Conservation (phyloP, 2,888 invertebrate species). For the Troilus luridus region DNA sequence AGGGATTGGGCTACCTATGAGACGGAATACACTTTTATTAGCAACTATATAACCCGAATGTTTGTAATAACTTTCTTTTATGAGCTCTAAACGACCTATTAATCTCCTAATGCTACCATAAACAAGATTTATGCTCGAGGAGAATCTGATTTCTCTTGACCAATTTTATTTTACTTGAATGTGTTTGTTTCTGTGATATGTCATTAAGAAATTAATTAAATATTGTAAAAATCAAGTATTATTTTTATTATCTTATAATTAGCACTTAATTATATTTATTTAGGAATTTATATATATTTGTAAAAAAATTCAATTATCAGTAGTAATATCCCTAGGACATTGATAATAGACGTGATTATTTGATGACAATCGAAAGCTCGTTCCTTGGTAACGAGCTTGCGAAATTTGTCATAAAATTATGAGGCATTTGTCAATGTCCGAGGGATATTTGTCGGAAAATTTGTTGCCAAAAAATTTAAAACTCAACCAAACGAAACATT, state of each 20-base stretch:
- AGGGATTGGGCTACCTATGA: slow-evolving; percentile 28
- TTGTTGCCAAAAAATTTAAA: too few relatives aligned
- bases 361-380: too few relatives aligned
- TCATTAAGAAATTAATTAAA: not conserved
- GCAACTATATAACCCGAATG: slow-evolving; percentile 45
- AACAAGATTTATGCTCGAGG: slow-evolving; percentile 41
- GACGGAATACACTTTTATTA: slow-evolving; percentile 31
- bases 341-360: too few relatives aligned
- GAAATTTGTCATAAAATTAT: too few relatives aligned
- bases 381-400: too few relatives aligned
- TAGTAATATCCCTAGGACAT: too few relatives aligned
- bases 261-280: too few relatives aligned
- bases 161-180: slow-evolving; percentile 31
- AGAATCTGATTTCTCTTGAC: not conserved
- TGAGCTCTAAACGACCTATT: slow-evolving; percentile 46
- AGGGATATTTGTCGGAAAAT: too few relatives aligned
- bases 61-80: slow-evolving; percentile 48
- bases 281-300: too few relatives aligned
- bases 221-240: not conserved
- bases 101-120: slow-evolving; percentile 45
- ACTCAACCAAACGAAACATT: too few relatives aligned
- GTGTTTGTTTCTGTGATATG: not conserved
- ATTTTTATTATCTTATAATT: not conserved
- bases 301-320: too few relatives aligned
- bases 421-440: too few relatives aligned